Evolutionary conservation across 2,888 invertebrate genomes (phyloP), one percentile per base, ranked within the genome.

Genomic region (Pediacus dermestoides): DNA sequence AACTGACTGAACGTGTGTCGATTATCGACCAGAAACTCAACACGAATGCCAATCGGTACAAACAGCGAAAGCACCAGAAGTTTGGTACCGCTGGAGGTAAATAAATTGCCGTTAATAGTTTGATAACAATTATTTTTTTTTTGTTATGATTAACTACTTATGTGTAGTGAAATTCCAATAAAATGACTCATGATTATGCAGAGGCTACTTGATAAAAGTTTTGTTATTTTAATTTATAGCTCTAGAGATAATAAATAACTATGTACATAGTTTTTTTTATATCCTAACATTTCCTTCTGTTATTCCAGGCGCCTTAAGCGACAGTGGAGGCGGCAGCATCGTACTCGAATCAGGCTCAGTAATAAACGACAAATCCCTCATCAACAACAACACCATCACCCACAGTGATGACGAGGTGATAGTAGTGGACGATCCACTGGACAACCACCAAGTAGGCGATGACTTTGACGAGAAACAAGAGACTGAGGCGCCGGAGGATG

Each of bases 11-110:
- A 36, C 53, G 68, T 15, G 67, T 69, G 3, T 66, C 65, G 4
- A 63, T 68, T 8, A 69, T 70, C 27, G 68, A 69, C 44, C 66
- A 68, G 50, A 67, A 66, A 42, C 45, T 67, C 15, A 68, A 69
- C 42, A 64, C 68, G 2, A 67, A 63, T 38, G 60, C 63, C 1
- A 62, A 55, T 42, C 56, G 67, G 18, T 64, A 58, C 42, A 66
- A 63, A 48, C 60, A 58, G 57, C 33, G 56, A n/a, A n/a, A n/a
- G n/a, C n/a, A n/a, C n/a, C n/a, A n/a, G n/a, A n/a, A n/a, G n/a
- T n/a, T n/a, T n/a, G n/a, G n/a, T n/a, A n/a, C n/a, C n/a, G n/a
- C n/a, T n/a, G n/a, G n/a, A n/a, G n/a, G n/a, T n/a, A n/a, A n/a
- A n/a, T n/a, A n/a, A n/a, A n/a, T n/a, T n/a, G n/a, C n/a, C n/a